A percentile compares a stretch with the other conserved stretches of the same genome.
phyloP scores from a whole-genome alignment of 2,113 vertebrate species.

The Ctenomys sociabilis region DNA sequence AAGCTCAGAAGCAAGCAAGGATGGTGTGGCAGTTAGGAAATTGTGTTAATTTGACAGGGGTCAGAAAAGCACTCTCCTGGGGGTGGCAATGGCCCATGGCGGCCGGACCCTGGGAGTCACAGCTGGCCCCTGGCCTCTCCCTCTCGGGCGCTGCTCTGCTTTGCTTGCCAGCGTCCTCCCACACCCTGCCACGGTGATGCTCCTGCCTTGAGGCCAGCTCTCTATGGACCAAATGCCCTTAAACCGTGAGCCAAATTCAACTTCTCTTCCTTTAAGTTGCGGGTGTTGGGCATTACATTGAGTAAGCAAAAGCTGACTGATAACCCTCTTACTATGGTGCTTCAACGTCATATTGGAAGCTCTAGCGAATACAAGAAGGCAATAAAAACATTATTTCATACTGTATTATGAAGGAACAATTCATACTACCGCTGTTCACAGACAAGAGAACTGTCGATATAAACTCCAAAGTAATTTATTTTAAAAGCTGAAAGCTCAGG shows the following conservation, averaged over 20 bases:
- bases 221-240: not conserved
- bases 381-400: not conserved
- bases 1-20: not conserved
- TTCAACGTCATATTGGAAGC: not conserved
- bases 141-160: not conserved
- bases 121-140: not conserved
- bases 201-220: not conserved
- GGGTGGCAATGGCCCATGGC: not conserved
- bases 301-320: not conserved
- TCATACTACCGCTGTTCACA: not conserved
- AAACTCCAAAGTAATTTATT: not conserved
- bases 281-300: not conserved
- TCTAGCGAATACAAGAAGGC: not conserved
- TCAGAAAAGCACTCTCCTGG: not conserved
- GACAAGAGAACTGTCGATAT: not conserved
- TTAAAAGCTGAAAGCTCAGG: not conserved
- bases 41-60: not conserved
- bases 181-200: not conserved
- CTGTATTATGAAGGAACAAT: not conserved
- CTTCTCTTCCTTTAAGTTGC: not conserved
- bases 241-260: not conserved
- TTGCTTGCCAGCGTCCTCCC: not conserved
- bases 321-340: not conserved
- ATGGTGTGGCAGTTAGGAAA: not conserved
- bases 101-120: not conserved